Percentiles rank a stretch among this genome's conserved stretches.
Evolutionary conservation across 1,140 invertebrate species (phyloP).

Genomic region (Drosophila kikkawai): DNA sequence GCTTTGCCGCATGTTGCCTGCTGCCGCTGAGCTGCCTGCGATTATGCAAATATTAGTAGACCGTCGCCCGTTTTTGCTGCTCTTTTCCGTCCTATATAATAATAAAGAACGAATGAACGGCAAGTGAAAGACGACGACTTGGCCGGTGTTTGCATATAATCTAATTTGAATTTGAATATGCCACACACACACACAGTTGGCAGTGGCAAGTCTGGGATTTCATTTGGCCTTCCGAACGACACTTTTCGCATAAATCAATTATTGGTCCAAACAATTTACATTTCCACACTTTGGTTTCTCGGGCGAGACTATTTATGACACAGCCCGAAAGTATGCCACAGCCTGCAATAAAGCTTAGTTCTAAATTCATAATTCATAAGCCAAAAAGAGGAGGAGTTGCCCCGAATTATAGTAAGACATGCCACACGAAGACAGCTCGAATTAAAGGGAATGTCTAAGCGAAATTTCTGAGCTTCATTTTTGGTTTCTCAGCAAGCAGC

Average conservation of each 20-base stretch:
- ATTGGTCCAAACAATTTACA: conserved; percentile 42
- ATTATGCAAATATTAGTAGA: conserved; percentile 83
- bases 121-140: conserved; percentile 69
- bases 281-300: conserved; percentile 28
- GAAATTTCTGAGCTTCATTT: not conserved
- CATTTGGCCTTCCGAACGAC: not conserved
- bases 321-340: conserved; percentile 60
- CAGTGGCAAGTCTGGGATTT: conserved; percentile 24
- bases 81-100: conserved; percentile 59
- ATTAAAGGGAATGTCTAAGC: not conserved
- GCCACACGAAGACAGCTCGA: conserved; percentile 1
- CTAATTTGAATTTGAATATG: conserved; percentile 79
- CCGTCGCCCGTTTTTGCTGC: conserved; percentile 45
- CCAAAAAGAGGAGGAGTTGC: no score
- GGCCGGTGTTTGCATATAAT: conserved; percentile 69
- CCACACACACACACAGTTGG: conserved; percentile 64
- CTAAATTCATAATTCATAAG: conserved; percentile 39
- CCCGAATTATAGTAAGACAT: not conserved
- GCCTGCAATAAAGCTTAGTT: conserved; percentile 3
- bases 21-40: conserved; percentile 54
- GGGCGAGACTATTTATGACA: conserved; percentile 29
- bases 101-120: conserved; percentile 66
- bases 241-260: conserved; percentile 70
- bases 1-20: conserved; percentile 67
- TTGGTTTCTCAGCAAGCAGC: not conserved